Evolutionary conservation across 2,888 invertebrate species (phyloP).

Genomic region (Hirtodrosophila alboralis): DNA sequence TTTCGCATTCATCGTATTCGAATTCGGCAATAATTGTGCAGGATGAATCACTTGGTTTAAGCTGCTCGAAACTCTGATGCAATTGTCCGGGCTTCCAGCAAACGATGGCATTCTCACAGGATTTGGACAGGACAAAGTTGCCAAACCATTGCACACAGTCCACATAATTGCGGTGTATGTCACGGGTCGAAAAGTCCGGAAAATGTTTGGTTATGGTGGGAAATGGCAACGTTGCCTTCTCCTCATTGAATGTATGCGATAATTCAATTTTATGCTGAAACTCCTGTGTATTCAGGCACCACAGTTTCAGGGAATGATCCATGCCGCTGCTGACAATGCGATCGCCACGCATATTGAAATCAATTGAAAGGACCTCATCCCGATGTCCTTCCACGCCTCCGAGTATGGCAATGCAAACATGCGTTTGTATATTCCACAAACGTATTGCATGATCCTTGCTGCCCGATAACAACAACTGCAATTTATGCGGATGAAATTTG

Average conservation of each 20-base stretch:
- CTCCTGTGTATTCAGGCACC: conserved; percentile 93
- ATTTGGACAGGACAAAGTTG: conserved; percentile 96
- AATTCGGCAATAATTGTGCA: conserved; percentile 94
- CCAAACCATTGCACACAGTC: conserved; percentile 99
- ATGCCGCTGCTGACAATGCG: conserved; percentile 98
- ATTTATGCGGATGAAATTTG: conserved; percentile 96
- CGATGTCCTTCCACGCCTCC: conserved; percentile 98
- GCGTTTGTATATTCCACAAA: conserved; percentile 97
- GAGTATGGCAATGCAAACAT: conserved; percentile 97
- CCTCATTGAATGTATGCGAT: conserved; percentile 93
- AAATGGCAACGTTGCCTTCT: conserved; percentile 92
- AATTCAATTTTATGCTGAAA: conserved; percentile 93
- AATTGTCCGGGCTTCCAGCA: conserved; percentile 98
- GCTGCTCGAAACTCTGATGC: conserved; percentile 88
- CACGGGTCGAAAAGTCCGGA: conserved; percentile 97
- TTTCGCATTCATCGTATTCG: conserved; percentile 97
- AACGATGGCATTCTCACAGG: conserved; percentile 97
- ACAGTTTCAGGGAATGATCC: conserved; percentile 98
- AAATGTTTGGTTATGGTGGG: conserved; percentile 96
- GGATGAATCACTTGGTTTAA: conserved; percentile 90
- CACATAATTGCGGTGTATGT: conserved; percentile 99
- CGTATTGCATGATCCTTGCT: conserved; percentile 96
- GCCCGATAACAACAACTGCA: conserved; percentile 90
- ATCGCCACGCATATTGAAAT: conserved; percentile 92
- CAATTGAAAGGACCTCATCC: conserved; percentile 94